Evolutionary conservation across 2,888 invertebrate species (phyloP).

Genomic region (Agonopterix heracliana): DNA sequence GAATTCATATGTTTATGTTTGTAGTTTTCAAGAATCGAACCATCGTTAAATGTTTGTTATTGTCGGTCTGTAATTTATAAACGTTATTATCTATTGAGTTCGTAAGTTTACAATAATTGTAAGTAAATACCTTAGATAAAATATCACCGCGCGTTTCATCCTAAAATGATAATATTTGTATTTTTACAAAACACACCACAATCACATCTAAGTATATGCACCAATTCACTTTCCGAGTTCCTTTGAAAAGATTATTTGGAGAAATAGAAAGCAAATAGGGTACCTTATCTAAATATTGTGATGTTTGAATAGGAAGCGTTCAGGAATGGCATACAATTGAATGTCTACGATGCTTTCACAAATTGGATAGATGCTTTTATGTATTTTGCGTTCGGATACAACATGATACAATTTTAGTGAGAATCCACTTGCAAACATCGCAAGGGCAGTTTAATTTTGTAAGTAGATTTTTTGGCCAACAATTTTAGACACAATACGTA

Average conservation of each 20-base stretch:
- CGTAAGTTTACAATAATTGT: no score
- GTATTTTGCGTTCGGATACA: slow-evolving; percentile 24
- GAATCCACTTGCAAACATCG: slow-evolving; percentile 8
- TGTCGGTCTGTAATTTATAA: no score
- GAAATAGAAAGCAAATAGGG: slow-evolving; percentile 47
- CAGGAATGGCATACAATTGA: slow-evolving; percentile 24
- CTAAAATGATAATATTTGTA: slow-evolving; percentile 25
- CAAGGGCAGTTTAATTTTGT: slow-evolving; percentile 5
- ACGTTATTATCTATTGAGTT: no score
- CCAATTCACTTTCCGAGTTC: slow-evolving; percentile 26
- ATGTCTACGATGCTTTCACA: slow-evolving; percentile 25
- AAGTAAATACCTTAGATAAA: no score
- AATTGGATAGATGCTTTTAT: slow-evolving; percentile 38
- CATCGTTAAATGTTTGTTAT: no score
- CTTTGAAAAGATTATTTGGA: slow-evolving; percentile 45
- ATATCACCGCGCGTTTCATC: no score
- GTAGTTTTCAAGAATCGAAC: no score
- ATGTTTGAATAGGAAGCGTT: slow-evolving; percentile 25
- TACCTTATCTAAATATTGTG: slow-evolving; percentile 46
- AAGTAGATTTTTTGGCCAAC: no score
- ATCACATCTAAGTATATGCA: slow-evolving; percentile 8
- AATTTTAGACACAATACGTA: no score
- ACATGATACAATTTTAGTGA: slow-evolving; percentile 12
- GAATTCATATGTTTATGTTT: no score
- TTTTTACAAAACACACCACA: slow-evolving; percentile 19